Conservation (phyloP, 92 coral and sea anemone species). For the Epizoanthus illoricatus region DNA sequence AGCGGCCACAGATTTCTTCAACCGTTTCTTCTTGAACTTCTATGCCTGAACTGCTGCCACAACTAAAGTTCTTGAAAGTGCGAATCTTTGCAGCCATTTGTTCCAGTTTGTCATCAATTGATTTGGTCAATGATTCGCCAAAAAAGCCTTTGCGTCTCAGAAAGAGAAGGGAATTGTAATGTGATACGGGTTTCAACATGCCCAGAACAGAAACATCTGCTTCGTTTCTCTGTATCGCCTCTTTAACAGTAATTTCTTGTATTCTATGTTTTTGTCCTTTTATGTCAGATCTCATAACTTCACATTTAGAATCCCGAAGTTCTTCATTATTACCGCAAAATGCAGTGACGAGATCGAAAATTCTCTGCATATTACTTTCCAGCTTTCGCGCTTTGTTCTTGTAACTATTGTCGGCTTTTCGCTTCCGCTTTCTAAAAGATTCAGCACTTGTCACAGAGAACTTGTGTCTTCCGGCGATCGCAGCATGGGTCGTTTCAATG, state of each 20-base stretch:
- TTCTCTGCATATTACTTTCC: not conserved
- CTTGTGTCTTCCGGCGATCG: not conserved
- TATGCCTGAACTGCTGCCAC: slow-evolving; percentile 8
- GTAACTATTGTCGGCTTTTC: not conserved
- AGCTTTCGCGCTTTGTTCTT: not conserved
- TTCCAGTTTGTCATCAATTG: slow-evolving; percentile 9
- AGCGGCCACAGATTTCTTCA: slow-evolving; percentile 6
- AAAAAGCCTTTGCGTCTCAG: no score
- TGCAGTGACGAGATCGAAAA: not conserved
- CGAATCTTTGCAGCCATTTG: slow-evolving; percentile 8
- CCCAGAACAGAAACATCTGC: not conserved
- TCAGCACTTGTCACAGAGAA: not conserved
- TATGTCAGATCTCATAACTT: not conserved
- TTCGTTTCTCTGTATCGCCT: not conserved
- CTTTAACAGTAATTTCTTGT: not conserved
- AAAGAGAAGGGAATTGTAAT: no score
- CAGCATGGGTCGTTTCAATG: not conserved
- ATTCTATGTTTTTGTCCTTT: not conserved
- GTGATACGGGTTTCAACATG: no score
- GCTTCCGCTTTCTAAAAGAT: not conserved
- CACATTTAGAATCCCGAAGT: not conserved
- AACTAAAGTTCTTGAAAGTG: slow-evolving; percentile 2
- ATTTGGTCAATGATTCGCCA: not conserved
- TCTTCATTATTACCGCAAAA: not conserved
- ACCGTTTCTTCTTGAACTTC: not conserved